Conservation (phyloP, 2,888 invertebrate genomes). For the Tryphoninae sp. region DNA sequence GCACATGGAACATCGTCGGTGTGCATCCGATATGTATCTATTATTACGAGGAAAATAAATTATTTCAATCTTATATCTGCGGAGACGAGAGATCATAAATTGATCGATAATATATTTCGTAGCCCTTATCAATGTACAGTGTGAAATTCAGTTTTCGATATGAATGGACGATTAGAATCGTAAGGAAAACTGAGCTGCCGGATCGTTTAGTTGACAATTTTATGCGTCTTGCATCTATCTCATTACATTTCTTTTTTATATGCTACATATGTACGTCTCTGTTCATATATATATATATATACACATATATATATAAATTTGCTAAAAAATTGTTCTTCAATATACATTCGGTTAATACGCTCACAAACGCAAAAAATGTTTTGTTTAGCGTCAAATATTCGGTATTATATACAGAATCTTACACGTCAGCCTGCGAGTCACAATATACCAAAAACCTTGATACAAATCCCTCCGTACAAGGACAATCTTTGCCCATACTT, state of each 20-base stretch:
- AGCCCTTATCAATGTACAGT: background rate
- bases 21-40: conserved; percentile 71
- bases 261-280: conserved; percentile 5
- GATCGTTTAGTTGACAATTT: conserved; percentile 37
- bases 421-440: conserved; percentile 9
- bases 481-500: conserved; percentile 20
- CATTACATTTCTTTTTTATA: conserved; percentile 21
- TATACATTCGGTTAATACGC: conserved; percentile 32
- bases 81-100: conserved; percentile 20
- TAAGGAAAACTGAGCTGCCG: background rate
- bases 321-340: conserved; percentile 24
- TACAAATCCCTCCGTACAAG: conserved; percentile 7
- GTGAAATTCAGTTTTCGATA: background rate
- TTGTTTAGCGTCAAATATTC: conserved; percentile 27
- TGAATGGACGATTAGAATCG: background rate
- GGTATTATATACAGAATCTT: conserved; percentile 51
- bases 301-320: conserved; percentile 26
- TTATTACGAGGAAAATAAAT: conserved; percentile 71
- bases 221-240: conserved; percentile 11
- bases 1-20: conserved; percentile 43
- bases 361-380: conserved; percentile 16
- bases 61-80: conserved; percentile 62
- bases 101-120: conserved; percentile 7
- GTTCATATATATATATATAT: conserved; percentile 5
- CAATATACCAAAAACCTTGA: conserved; percentile 13